phyloP scores from a whole-genome alignment of 2,113 vertebrate species.

The Rhineura floridana region DNA sequence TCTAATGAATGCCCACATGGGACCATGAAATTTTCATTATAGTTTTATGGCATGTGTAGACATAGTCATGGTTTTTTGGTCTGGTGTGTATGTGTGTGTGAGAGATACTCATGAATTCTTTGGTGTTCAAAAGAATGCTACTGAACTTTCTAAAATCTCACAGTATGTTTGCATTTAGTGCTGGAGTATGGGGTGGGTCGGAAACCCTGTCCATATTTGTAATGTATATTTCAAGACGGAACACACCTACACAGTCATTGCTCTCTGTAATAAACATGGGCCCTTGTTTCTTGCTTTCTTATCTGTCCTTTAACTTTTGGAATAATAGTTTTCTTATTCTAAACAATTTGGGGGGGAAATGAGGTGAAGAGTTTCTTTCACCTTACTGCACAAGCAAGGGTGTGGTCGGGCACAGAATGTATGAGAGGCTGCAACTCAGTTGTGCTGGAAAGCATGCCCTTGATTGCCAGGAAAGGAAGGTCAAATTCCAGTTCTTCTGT shows the following conservation, averaged over 20 bases:
- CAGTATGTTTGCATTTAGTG: not conserved
- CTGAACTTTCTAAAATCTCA: not conserved
- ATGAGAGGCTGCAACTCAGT: not conserved
- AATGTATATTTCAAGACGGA: not conserved
- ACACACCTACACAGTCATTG: not conserved
- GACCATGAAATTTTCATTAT: not conserved
- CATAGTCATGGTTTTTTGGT: not conserved
- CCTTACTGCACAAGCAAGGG: not conserved
- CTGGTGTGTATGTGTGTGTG: too few species aligned
- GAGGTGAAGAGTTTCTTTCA: not conserved
- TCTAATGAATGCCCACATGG: not conserved
- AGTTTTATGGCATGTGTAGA: not conserved
- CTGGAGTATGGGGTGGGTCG: not conserved
- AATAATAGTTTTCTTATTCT: not conserved
- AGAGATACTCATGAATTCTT: not conserved
- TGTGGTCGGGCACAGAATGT: not conserved
- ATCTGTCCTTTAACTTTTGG: not conserved
- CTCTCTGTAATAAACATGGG: too few species aligned
- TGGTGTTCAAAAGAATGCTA: not conserved
- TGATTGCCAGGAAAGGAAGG: not conserved
- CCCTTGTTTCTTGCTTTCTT: not conserved
- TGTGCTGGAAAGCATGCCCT: not conserved
- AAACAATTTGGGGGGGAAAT: not conserved
- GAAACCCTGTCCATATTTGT: not conserved
- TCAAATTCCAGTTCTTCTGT: not conserved